phyloP scores from a whole-genome alignment of 2,113 vertebrate genomes.

The Uria lomvia region DNA sequence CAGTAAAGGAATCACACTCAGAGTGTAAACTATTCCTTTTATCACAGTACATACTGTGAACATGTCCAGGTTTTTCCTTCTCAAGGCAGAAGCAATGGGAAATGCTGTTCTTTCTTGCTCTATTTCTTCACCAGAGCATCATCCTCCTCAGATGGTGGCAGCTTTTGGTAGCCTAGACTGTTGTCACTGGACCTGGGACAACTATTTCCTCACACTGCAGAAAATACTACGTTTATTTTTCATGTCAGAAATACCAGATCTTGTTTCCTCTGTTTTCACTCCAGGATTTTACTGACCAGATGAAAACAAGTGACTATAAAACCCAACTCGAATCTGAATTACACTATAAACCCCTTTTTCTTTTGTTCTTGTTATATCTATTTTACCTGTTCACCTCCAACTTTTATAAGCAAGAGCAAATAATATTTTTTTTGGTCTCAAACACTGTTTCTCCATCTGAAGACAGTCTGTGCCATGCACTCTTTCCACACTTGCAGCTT shows the following conservation, averaged over 20 bases:
- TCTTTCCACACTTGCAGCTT: not conserved
- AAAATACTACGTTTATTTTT: not conserved
- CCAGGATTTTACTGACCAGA: not conserved
- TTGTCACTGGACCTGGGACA: not conserved
- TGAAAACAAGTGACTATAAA: not conserved
- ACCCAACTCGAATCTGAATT: not conserved
- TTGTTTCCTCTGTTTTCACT: not conserved
- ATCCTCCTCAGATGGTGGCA: not conserved
- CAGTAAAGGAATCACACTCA: not conserved
- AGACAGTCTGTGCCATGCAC: not conserved
- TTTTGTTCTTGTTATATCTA: not conserved
- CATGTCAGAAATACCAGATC: not conserved
- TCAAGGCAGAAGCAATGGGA: not conserved
- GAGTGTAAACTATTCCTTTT: slow-evolving; percentile 8
- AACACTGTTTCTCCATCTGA: not conserved
- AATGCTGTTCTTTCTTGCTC: not conserved
- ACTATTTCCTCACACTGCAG: not conserved
- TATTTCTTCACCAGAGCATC: not conserved
- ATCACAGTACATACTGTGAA: slow-evolving; percentile 15
- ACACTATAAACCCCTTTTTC: not conserved
- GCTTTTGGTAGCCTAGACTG: not conserved
- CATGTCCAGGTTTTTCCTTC: not conserved
- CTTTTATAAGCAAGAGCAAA: not conserved
- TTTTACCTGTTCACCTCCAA: not conserved
- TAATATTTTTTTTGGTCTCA: not conserved